A percentile compares a stretch with the other conserved stretches of the same genome.
Evolutionary conservation across 2,113 vertebrate genomes (phyloP).

Genomic region (Loxodonta africana): DNA sequence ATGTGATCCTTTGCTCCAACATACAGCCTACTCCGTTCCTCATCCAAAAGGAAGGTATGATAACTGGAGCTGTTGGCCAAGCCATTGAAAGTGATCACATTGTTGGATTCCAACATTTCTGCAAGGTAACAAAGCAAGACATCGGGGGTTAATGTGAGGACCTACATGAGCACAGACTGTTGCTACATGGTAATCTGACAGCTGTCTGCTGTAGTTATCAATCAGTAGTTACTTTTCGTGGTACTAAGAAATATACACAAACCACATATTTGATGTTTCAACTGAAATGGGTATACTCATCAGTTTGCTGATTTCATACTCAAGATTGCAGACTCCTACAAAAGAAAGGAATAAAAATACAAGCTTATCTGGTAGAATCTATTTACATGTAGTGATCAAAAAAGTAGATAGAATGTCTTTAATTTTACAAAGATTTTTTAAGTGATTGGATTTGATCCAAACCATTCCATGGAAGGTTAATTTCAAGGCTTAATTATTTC

Average conservation of each 20-base stretch:
- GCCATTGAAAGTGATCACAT: conserved; percentile 95
- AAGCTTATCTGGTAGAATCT: neutral
- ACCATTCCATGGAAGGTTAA: neutral
- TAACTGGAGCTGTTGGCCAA: conserved; percentile 97
- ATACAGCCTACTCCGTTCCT: conserved; percentile 95
- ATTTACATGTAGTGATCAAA: neutral
- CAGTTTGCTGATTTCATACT: neutral
- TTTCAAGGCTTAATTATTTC: too few species aligned
- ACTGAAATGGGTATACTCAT: neutral
- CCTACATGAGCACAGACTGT: neutral
- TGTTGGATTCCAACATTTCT: conserved; percentile 99
- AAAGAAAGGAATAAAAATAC: neutral
- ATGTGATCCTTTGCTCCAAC: conserved; percentile 99
- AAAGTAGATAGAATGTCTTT: neutral
- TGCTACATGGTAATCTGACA: neutral
- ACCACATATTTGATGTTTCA: neutral
- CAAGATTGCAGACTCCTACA: neutral
- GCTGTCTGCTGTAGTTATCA: neutral
- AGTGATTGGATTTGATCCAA: neutral
- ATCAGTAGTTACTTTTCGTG: neutral
- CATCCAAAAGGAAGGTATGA: conserved; percentile 98
- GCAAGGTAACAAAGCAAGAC: conserved; percentile 83
- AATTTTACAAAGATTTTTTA: neutral
- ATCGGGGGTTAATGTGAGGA: conserved; percentile 58
- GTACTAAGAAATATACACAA: neutral